These are phyloP conservation scores for Fulica atra DNA, from an alignment of 2,113 vertebrate genomes.

Conservation along the genomic window DNA sequence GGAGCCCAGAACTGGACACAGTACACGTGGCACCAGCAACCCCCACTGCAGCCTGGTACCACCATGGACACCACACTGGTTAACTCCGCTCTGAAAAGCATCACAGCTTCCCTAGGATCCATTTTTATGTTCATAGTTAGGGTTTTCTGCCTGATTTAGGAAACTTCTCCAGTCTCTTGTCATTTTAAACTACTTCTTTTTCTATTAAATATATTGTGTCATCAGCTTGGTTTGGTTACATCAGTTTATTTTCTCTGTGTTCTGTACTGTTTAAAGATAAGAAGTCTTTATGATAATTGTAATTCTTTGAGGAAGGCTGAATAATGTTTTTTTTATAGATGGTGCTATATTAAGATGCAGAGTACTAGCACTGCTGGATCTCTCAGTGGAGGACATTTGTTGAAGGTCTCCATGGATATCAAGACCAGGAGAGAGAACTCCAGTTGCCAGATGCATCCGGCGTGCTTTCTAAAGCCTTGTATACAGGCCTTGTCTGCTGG, in stretches of 20 bases:
- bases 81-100: background rate
- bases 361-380: background rate
- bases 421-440: background rate
- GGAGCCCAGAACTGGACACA: too few species aligned
- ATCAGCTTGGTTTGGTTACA: background rate
- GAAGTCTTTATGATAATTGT: background rate
- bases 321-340: background rate
- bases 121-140: background rate
- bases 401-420: background rate
- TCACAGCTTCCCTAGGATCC: accelerated
- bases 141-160: background rate
- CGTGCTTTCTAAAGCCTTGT: background rate
- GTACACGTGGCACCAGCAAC: background rate
- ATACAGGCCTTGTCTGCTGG: background rate
- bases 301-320: background rate
- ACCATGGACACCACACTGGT: background rate
- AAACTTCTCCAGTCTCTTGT: background rate
- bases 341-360: background rate
- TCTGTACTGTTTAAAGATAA: background rate
- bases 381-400: too few species aligned
- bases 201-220: background rate
- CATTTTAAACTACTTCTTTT: background rate
- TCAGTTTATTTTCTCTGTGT: background rate
- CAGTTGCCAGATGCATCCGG: background rate
- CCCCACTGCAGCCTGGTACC: background rate